These are phyloP conservation scores for Chromobotia macracanthus DNA, from an alignment of 2,797 vertebrate genomes.

Conservation along the genomic window DNA sequence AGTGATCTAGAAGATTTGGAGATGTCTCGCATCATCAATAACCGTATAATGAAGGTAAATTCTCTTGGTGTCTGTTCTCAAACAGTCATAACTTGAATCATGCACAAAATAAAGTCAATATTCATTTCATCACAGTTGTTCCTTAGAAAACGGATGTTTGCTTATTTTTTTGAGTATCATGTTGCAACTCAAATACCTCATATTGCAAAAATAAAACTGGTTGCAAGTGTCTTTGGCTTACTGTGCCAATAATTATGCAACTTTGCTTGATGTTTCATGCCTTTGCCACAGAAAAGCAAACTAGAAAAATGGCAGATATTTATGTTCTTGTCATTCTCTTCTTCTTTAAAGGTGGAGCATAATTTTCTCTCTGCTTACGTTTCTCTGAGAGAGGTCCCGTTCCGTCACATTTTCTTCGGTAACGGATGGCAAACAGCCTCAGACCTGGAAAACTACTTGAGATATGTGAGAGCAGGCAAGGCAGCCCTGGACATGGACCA, in stretches of 20 bases:
- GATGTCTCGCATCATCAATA: conserved; percentile 83
- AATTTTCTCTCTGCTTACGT: conserved; percentile 88
- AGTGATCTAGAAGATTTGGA: conserved; percentile 75
- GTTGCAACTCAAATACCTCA: no score
- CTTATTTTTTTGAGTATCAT: no score
- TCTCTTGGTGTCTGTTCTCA: background rate
- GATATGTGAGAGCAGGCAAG: conserved; percentile 50
- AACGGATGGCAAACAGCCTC: conserved; percentile 83
- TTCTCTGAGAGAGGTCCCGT: conserved; percentile 80
- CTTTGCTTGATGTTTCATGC: background rate
- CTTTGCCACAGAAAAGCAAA: no score
- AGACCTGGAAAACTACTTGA: conserved; percentile 75
- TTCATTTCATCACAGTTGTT: no score
- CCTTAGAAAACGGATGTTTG: no score
- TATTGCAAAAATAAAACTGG: no score
- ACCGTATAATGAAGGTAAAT: conserved; percentile 88
- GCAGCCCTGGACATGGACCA: conserved; percentile 62
- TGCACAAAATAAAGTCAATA: no score
- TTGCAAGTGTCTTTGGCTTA: background rate
- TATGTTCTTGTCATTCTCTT: background rate
- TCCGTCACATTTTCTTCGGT: conserved; percentile 90
- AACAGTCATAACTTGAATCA: no score
- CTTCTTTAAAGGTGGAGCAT: conserved; percentile 82
- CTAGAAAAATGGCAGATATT: background rate
- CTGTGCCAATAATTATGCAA: background rate